A percentile compares a stretch with the other conserved stretches of the same genome.
These are phyloP conservation scores for Babyrousa celebensis DNA, from an alignment of 2,797 vertebrate genomes.

Conservation along the genomic window DNA sequence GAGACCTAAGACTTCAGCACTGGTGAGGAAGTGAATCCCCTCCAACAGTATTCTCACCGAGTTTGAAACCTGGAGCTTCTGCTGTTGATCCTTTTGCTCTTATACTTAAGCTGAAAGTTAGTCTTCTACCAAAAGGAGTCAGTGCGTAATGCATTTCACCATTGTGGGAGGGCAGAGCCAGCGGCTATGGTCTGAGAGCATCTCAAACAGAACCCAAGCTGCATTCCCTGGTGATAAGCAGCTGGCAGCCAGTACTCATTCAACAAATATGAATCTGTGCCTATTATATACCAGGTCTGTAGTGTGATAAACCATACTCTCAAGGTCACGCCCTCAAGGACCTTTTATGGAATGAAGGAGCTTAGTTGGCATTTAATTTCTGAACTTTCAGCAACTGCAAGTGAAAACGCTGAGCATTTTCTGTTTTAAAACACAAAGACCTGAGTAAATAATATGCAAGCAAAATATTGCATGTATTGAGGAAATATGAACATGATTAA, in stretches of 20 bases:
- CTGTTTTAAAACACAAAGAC: background rate
- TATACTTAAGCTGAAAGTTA: background rate
- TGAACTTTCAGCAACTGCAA: background rate
- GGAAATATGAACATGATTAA: background rate
- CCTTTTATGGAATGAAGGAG: background rate
- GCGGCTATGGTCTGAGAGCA: too few relatives aligned
- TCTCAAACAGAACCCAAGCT: background rate
- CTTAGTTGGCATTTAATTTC: background rate
- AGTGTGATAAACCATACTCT: background rate
- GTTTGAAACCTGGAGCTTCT: background rate
- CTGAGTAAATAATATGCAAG: background rate
- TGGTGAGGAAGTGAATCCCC: background rate
- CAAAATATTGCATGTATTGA: background rate
- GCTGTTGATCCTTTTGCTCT: background rate
- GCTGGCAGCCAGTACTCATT: background rate
- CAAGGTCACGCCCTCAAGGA: too few relatives aligned
- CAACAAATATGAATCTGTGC: background rate
- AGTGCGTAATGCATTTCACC: background rate
- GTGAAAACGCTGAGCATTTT: background rate
- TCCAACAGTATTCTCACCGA: background rate
- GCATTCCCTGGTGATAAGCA: background rate
- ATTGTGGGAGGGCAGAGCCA: background rate
- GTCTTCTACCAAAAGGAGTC: background rate
- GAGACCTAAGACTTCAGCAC: background rate
- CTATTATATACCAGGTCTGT: background rate